Evolutionary conservation across 1,140 invertebrate species (phyloP), one percentile per base, ranked within the genome.

Genomic region (Drosophila trapezifrons): DNA sequence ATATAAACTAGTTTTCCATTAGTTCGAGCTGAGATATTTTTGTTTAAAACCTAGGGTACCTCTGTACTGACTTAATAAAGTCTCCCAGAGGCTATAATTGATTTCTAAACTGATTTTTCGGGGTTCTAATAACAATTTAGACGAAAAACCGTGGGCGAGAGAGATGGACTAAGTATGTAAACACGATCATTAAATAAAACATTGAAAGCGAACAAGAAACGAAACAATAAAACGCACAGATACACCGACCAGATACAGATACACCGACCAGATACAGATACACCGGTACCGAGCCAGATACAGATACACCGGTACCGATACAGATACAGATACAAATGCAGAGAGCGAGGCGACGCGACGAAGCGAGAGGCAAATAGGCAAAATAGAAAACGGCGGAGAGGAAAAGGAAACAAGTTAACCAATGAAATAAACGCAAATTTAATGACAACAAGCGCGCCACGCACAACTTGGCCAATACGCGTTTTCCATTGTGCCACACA

Each of bases 361-460:
- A 22, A 75, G 29, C 56, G 42, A 42, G 65, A 76, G 62, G 51
- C 51, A 63, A 45, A 67, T 51, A 73, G 78, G 60, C 77, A 57
- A 87, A 79, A 83, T 66, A 70, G 63, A 78, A 69, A 71, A 65
- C 46, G 13, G 42, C 45, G 42, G 43, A 56, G 63, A 43, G 43
- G 59, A 66, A 69, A 71, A 60, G 76, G 71, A 86, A 83, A 84
- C 76, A 73, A 89, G 83, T 87, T 89, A 90, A 84, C 84, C 84
- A 89, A 89, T 89, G 84, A 89, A 89, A 89, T 78, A 80, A 89
- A 89, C 80, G 80, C 84, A 89, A 90, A 89, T 89, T 89, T 85
- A 89, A 90, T 89, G 85, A 89, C 85, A 90, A 84, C 69, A 80
- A 90, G 55, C 73, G 76, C 79, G 77, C 79, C 74, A 66, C 69